Percentiles rank a stretch among this genome's conserved stretches.
These are phyloP conservation scores for Eupleurogrammus muticus DNA, from an alignment of 2,797 vertebrate species.

Conservation along the genomic window DNA sequence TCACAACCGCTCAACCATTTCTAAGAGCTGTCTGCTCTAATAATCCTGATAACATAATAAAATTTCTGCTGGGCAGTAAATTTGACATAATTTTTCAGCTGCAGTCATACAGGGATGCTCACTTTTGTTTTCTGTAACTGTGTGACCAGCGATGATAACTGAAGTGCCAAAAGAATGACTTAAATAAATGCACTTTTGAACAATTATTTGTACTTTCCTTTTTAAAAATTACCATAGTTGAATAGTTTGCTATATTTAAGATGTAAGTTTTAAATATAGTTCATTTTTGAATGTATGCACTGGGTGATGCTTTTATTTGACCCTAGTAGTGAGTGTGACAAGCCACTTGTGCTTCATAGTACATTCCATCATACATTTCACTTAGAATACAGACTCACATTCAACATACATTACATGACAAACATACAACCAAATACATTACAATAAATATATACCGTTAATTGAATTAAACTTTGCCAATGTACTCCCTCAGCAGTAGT, in stretches of 20 bases:
- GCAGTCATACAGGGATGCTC: slow-evolving; percentile 88
- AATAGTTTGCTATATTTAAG: not conserved
- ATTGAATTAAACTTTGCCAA: no score
- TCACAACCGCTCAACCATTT: slow-evolving; percentile 77
- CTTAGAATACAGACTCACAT: no score
- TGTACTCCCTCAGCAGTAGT: not conserved
- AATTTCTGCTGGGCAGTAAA: slow-evolving; percentile 99
- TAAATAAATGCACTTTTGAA: slow-evolving; percentile 98
- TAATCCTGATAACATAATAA: slow-evolving; percentile 69
- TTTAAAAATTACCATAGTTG: slow-evolving; percentile 36
- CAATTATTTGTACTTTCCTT: slow-evolving; percentile 86
- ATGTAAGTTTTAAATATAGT: not conserved
- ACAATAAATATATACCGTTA: not conserved
- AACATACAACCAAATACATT: not conserved
- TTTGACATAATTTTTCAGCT: slow-evolving; percentile 91
- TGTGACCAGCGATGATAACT: slow-evolving; percentile 95
- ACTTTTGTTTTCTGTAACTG: slow-evolving; percentile 85
- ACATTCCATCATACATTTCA: no score
- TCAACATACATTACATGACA: not conserved
- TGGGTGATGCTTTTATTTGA: no score
- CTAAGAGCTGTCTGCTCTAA: slow-evolving; percentile 76
- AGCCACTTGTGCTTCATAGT: no score
- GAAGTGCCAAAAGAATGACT: slow-evolving; percentile 88
- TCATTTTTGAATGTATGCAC: not conserved
- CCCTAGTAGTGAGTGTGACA: no score